phyloP scores from a whole-genome alignment of 2,888 invertebrate species.

The Alviniconcha strummeri region DNA sequence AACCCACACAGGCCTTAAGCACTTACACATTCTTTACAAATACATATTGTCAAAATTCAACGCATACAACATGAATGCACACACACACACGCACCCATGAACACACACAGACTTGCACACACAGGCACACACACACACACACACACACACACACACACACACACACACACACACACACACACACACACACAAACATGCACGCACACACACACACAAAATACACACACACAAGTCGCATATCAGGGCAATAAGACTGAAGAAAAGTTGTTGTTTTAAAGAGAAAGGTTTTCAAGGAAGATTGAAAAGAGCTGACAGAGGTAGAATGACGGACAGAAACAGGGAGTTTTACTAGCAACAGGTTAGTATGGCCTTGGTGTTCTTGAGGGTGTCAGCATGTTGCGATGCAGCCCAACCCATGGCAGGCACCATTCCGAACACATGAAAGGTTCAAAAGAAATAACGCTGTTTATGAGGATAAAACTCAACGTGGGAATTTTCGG shows the following conservation, averaged over 20 bases:
- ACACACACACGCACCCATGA: not conserved
- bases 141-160: constrained; percentile 7
- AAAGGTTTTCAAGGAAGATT: not conserved
- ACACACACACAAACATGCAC: constrained; percentile 1
- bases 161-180: not conserved
- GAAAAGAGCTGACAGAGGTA: not conserved
- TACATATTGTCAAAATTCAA: not conserved
- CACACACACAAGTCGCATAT: not conserved
- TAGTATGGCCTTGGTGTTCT: too few species aligned
- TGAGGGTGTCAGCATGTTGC: too few species aligned
- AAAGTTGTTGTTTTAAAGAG: not conserved
- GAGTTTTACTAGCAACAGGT: too few species aligned
- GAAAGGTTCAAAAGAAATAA: too few species aligned
- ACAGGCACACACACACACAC: not conserved
- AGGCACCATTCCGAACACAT: too few species aligned
- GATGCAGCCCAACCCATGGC: too few species aligned
- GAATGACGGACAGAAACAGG: too few species aligned
- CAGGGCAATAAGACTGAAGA: not conserved
- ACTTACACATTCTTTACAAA: too few species aligned
- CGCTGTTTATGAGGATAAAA: too few species aligned
- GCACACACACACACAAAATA: constrained; percentile 2
- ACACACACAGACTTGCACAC: not conserved
- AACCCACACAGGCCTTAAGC: too few species aligned
- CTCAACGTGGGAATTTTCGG: too few species aligned
- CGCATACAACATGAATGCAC: not conserved